Conservation (phyloP, 2,113 vertebrate genomes). For the Rutilus rutilus region DNA sequence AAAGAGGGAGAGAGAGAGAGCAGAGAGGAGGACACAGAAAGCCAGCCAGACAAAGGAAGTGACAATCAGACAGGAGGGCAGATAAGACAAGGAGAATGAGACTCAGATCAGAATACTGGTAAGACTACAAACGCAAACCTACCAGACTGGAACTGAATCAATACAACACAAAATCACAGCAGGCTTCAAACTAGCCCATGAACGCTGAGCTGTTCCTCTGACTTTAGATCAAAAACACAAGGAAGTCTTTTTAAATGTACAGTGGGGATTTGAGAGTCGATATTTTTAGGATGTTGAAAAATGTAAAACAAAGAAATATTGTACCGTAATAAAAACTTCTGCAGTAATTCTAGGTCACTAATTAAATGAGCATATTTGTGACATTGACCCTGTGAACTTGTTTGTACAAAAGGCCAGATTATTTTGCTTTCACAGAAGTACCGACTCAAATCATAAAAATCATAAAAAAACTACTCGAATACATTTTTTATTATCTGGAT, state of each 20-base stretch:
- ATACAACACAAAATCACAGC: conserved; percentile 18
- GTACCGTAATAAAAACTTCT: not conserved
- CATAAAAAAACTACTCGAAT: not conserved
- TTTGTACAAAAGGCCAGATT: not conserved
- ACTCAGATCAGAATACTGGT: not conserved
- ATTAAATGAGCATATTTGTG: not conserved
- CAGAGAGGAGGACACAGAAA: not conserved
- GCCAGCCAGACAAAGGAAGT: conserved; percentile 25
- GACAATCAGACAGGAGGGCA: conserved; percentile 31
- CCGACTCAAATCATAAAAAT: not conserved
- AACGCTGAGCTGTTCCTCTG: not conserved
- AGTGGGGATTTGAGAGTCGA: not conserved
- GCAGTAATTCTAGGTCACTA: not conserved
- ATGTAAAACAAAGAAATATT: not conserved
- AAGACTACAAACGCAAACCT: conserved; percentile 22
- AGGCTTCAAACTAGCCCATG: not conserved
- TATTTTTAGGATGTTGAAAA: not conserved
- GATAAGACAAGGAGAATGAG: conserved; percentile 28
- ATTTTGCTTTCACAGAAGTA: not conserved
- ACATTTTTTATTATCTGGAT: not conserved
- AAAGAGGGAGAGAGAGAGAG: conserved; percentile 27
- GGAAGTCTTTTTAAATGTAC: not conserved
- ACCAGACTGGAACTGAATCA: conserved; percentile 22
- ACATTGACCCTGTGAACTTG: not conserved
- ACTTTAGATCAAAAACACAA: conserved; percentile 6